phyloP scores from a whole-genome alignment of 2,888 invertebrate species.

The Erannis defoliaria region DNA sequence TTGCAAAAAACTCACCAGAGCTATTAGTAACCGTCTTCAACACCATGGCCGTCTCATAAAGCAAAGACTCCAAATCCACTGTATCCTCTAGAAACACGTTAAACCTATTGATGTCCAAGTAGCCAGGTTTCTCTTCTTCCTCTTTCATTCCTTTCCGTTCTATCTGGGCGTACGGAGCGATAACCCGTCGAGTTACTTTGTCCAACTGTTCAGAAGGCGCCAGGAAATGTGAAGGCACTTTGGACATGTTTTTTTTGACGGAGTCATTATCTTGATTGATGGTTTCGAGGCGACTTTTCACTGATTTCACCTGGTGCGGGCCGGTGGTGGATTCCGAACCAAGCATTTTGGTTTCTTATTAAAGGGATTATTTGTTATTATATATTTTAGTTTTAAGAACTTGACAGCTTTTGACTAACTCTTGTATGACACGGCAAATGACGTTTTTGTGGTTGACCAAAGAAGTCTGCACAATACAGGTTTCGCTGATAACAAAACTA shows the following conservation, averaged over 20 bases:
- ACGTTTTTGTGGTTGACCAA: neutral
- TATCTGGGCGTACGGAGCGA: slow-evolving; percentile 86
- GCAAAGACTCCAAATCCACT: slow-evolving; percentile 83
- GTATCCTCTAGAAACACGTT: slow-evolving; percentile 84
- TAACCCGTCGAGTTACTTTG: slow-evolving; percentile 85
- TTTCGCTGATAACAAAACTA: too few relatives aligned
- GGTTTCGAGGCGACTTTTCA: slow-evolving; percentile 61
- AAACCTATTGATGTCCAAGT: slow-evolving; percentile 77
- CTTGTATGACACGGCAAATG: neutral
- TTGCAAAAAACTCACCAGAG: slow-evolving; percentile 82
- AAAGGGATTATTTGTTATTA: neutral
- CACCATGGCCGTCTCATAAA: slow-evolving; percentile 87
- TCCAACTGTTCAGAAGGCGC: slow-evolving; percentile 80
- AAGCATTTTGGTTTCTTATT: slow-evolving; percentile 51
- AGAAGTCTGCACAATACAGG: neutral
- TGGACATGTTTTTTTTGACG: slow-evolving; percentile 46
- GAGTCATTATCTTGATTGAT: slow-evolving; percentile 48
- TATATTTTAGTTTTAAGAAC: neutral
- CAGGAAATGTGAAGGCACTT: slow-evolving; percentile 74
- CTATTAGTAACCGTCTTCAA: slow-evolving; percentile 85
- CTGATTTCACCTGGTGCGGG: slow-evolving; percentile 55
- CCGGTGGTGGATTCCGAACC: neutral
- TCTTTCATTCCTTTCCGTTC: slow-evolving; percentile 74
- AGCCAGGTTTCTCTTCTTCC: slow-evolving; percentile 67
- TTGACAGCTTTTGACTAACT: neutral